phyloP scores from a whole-genome alignment of 2,888 invertebrate species.

The Ormyrus nitidulus region DNA sequence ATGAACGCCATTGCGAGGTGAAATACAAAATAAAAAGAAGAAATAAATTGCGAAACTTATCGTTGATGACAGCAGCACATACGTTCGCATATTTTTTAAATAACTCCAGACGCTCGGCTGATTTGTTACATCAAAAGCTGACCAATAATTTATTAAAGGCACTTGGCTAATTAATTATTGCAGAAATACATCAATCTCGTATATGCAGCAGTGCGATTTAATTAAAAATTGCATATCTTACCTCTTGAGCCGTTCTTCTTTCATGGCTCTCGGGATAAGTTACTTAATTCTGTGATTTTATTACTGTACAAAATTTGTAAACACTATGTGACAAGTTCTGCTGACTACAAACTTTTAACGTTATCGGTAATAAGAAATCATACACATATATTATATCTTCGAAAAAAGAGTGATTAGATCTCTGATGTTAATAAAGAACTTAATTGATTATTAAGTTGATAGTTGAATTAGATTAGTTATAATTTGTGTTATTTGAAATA shows the following conservation, averaged over 20 bases:
- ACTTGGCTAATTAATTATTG: background rate
- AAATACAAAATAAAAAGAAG: background rate
- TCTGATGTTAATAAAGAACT: too few relatives aligned
- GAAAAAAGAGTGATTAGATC: too few relatives aligned
- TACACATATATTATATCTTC: too few relatives aligned
- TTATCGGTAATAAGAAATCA: background rate
- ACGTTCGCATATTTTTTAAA: slow-evolving; percentile 4
- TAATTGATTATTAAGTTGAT: too few relatives aligned
- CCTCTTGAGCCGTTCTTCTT: background rate
- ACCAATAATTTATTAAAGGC: background rate
- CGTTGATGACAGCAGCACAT: background rate
- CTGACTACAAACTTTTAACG: background rate
- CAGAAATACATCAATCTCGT: background rate
- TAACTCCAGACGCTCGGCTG: background rate
- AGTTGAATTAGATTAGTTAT: too few relatives aligned
- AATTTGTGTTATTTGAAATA: too few relatives aligned
- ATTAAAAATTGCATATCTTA: background rate
- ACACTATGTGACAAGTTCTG: background rate
- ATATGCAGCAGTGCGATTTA: background rate
- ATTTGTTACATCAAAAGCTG: background rate
- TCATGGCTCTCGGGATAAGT: background rate
- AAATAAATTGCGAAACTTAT: slow-evolving; percentile 9
- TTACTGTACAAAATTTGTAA: background rate
- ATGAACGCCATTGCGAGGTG: background rate
- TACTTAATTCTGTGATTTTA: background rate